Evolutionary conservation across 2,888 invertebrate genomes (phyloP).

Genomic region (Frankliniella intonsa): DNA sequence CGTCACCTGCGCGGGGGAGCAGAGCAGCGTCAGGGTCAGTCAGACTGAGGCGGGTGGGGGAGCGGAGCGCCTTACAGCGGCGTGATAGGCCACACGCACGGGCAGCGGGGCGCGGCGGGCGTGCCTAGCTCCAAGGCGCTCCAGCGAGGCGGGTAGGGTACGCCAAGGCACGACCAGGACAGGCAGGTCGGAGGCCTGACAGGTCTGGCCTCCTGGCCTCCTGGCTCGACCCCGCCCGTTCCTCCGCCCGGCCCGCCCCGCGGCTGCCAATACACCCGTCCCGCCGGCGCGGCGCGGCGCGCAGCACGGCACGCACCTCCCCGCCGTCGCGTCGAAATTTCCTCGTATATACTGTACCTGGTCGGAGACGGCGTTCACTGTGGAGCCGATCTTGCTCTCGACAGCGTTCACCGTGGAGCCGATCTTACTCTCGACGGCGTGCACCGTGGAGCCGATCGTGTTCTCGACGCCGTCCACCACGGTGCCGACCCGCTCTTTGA

Average conservation of each 20-base stretch:
- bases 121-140: no score
- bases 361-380: neutral
- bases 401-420: neutral
- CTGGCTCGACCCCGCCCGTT: no score
- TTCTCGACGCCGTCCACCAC: conserved; percentile 10
- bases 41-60: neutral
- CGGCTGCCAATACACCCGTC: neutral
- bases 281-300: neutral
- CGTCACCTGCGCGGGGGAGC: neutral
- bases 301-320: neutral
- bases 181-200: neutral
- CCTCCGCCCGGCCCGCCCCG: neutral
- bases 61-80: no score
- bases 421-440: neutral
- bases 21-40: neutral
- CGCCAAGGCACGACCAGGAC: no score
- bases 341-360: neutral
- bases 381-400: neutral
- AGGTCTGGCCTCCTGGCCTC: neutral
- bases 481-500: neutral
- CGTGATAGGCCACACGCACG: neutral
- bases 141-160: no score
- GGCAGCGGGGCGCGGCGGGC: neutral
- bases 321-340: neutral
- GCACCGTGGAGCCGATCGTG: neutral